A percentile compares a stretch with the other conserved stretches of the same genome.
These are phyloP conservation scores for Hedya salicella DNA, from an alignment of 2,888 invertebrate species.

Conservation along the genomic window DNA sequence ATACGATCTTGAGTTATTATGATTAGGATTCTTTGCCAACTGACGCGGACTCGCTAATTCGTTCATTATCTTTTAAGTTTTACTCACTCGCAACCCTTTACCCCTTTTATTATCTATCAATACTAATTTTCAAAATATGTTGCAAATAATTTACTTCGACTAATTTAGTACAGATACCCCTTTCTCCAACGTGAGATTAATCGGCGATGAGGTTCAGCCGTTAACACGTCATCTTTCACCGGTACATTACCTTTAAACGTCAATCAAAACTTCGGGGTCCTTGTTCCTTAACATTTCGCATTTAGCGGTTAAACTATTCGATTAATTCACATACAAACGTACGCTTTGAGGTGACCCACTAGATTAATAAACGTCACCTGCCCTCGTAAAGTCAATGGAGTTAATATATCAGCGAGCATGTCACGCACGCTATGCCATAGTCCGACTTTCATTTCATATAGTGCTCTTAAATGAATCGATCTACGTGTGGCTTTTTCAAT, in stretches of 20 bases:
- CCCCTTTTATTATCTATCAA: conserved; percentile 18
- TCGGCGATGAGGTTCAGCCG: conserved; percentile 12
- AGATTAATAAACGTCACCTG: conserved; percentile 78
- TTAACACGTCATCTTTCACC: conserved; percentile 32
- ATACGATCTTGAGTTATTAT: conserved; percentile 84
- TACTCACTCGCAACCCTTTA: conserved; percentile 33
- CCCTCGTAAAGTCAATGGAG: conserved; percentile 78
- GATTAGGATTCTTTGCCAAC: conserved; percentile 84
- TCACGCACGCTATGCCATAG: conserved; percentile 68
- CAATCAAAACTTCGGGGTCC: conserved; percentile 43
- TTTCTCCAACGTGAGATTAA: conserved; percentile 27
- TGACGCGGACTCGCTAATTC: conserved; percentile 80
- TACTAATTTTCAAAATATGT: neutral
- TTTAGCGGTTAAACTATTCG: conserved; percentile 57
- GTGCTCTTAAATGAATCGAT: conserved; percentile 79
- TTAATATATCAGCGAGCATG: conserved; percentile 73
- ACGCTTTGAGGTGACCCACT: conserved; percentile 65
- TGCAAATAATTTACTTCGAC: conserved; percentile 13
- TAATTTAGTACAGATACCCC: neutral
- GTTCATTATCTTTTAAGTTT: conserved; percentile 70
- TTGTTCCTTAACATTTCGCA: conserved; percentile 57
- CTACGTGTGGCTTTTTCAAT: conserved; percentile 79
- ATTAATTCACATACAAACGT: conserved; percentile 66
- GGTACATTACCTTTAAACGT: conserved; percentile 33
- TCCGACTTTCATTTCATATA: conserved; percentile 80